Conservation (phyloP, 2,113 vertebrate species). For the Hylia prasina region DNA sequence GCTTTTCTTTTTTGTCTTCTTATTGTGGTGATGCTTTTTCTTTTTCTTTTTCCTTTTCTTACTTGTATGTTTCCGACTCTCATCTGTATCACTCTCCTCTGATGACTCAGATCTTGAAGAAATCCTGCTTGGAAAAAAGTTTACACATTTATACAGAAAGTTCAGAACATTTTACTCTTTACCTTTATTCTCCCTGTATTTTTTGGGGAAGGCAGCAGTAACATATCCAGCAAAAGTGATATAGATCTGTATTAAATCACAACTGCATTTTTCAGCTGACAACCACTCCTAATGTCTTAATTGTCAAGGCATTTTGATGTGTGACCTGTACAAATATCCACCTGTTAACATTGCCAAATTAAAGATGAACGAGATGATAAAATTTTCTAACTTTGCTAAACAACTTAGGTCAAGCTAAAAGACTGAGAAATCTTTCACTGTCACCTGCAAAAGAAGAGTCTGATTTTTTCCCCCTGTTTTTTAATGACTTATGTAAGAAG, state of each 20-base stretch:
- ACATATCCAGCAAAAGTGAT: not conserved
- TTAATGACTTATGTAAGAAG: not conserved
- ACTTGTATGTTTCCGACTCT: conserved; percentile 50
- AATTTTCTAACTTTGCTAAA: not conserved
- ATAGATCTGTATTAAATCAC: not conserved
- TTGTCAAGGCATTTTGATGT: not conserved
- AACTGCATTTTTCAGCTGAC: not conserved
- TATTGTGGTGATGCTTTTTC: conserved; percentile 72
- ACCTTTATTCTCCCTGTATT: not conserved
- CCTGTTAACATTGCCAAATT: not conserved
- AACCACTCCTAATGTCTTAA: not conserved
- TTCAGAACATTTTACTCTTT: not conserved
- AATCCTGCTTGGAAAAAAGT: conserved; percentile 48
- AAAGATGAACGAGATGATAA: not conserved
- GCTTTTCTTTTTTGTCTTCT: conserved; percentile 68
- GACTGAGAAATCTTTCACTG: not conserved
- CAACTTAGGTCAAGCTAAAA: not conserved
- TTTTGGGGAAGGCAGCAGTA: not conserved
- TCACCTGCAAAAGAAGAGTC: not conserved
- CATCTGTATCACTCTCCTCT: conserved; percentile 41
- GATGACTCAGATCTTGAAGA: conserved; percentile 48
- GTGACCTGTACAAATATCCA: not conserved
- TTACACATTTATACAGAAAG: not conserved
- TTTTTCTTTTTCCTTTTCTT: conserved; percentile 83
- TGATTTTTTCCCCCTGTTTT: not conserved